Evolutionary conservation across 1,140 invertebrate genomes (phyloP), one percentile per base, ranked within the genome.

Genomic region (Hyles euphorbiae): DNA sequence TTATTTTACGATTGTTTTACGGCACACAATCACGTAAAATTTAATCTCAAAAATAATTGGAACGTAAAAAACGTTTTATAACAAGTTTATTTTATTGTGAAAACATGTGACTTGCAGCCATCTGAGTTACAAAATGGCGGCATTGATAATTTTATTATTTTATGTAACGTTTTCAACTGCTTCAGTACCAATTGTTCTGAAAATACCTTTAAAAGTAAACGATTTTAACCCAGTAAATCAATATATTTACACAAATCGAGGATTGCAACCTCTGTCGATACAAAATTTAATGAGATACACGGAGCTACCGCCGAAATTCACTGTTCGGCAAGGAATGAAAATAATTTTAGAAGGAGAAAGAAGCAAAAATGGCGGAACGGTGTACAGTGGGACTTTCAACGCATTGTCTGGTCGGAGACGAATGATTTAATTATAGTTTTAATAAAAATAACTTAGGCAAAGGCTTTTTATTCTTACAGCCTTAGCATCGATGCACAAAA

Each of bases 141-240:
- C 36, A 54, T 36, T 40, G 34, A 36, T 54, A 1, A 43, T 56
- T 47, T 10, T 47, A 10, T 36, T 63, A n/a, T 9, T 55, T 8
- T 12, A 55, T 32, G 36, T 55, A n/a, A 40, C 36, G 2, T n/a
- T 32, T 32, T 46, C 57, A 9, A 40, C 40, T 6, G 52, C 59
- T 7, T 49, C 40, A 3, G 67, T 65, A 36, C 58, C 59, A 5
- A 55, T 72, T 49, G 53, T 67, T 2, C 55, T 67, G 32, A 63
- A 63, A 62, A 60, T 72, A 40, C 67, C 70, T 2, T 34, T 63
- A 40, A 53, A 70, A 12, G 61, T 62, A 3, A 46, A 69, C 9
- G 8, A 60, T 48, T 59, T 63, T 2, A 60, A 67, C 50, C 65
- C 63, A 22, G 61, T 73, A 9, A 73, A 70, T 36, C 65, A 70